phyloP scores from a whole-genome alignment of 2,888 invertebrate genomes.

The Drosophila borborema region DNA sequence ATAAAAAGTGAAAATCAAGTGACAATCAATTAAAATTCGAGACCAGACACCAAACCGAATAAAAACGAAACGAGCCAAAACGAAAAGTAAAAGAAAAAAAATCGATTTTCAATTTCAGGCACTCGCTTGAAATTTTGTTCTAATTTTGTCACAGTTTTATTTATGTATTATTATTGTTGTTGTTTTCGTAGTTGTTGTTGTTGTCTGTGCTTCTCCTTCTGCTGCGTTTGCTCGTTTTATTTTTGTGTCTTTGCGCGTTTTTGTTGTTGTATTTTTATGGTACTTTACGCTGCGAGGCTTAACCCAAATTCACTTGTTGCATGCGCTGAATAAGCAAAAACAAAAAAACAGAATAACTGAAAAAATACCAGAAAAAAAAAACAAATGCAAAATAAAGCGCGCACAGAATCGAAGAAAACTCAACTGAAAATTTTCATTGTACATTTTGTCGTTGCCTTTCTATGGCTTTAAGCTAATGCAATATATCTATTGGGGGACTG shows the following conservation, averaged over 20 bases:
- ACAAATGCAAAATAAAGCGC: constrained; percentile 35
- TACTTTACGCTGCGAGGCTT: constrained; percentile 71
- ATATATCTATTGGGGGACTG: constrained; percentile 52
- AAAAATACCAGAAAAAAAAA: constrained; percentile 34
- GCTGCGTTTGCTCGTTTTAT: constrained; percentile 63
- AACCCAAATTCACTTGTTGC: constrained; percentile 81
- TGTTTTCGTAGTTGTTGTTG: constrained; percentile 21
- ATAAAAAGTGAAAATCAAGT: constrained; percentile 80
- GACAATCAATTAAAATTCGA: constrained; percentile 82
- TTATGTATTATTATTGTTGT: constrained; percentile 21
- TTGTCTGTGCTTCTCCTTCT: constrained; percentile 21
- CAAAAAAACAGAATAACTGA: constrained; percentile 15
- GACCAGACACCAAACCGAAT: constrained; percentile 51
- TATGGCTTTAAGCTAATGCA: constrained; percentile 73
- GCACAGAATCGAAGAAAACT: constrained; percentile 52
- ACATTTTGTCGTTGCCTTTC: constrained; percentile 58
- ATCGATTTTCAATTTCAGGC: constrained; percentile 76
- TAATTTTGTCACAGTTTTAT: constrained; percentile 66
- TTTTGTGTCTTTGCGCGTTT: constrained; percentile 45
- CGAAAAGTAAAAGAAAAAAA: constrained; percentile 61
- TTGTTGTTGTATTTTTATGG: constrained; percentile 53
- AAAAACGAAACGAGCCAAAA: constrained; percentile 24
- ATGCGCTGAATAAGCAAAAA: constrained; percentile 80
- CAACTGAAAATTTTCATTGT: constrained; percentile 28
- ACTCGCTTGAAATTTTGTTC: constrained; percentile 62